Evolutionary conservation across 2,113 vertebrate genomes (phyloP).

Genomic region (Datnioides undecimradiatus): DNA sequence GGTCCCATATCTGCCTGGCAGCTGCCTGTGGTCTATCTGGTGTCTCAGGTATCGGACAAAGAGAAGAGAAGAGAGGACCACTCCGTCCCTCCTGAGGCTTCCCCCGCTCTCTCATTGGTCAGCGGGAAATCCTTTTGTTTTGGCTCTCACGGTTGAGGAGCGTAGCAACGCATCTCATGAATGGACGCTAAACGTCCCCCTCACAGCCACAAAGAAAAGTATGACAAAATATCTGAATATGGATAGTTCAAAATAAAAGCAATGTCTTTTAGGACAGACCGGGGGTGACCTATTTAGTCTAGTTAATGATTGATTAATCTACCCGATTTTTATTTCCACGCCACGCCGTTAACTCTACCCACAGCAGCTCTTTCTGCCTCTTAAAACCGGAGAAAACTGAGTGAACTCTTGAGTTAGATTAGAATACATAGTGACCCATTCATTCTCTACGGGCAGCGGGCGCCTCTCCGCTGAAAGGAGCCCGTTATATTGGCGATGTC

Average conservation of each 20-base stretch:
- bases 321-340: neutral
- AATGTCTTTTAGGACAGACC: too few species aligned
- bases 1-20: neutral
- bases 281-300: too few species aligned
- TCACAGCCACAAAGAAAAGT: neutral
- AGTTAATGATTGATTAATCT: too few species aligned
- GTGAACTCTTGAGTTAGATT: slow-evolving; percentile 52
- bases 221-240: neutral
- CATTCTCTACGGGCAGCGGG: slow-evolving; percentile 65
- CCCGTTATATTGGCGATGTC: slow-evolving; percentile 75
- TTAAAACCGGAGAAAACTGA: slow-evolving; percentile 31
- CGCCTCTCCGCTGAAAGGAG: slow-evolving; percentile 73
- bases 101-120: slow-evolving; percentile 67
- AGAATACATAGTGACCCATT: slow-evolving; percentile 76
- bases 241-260: neutral
- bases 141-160: slow-evolving; percentile 48
- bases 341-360: neutral
- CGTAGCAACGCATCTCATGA: slow-evolving; percentile 33
- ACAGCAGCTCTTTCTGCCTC: slow-evolving; percentile 4
- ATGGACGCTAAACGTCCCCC: slow-evolving; percentile 12
- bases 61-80: slow-evolving; percentile 61
- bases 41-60: slow-evolving; percentile 72
- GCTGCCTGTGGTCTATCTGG: slow-evolving; percentile 19
- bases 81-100: slow-evolving; percentile 51
- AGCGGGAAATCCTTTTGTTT: slow-evolving; percentile 68